Percentiles rank a stretch among this genome's conserved stretches.
phyloP scores from a whole-genome alignment of 64 coral and sea anemone genomes.

The Actinia tenebrosa region DNA sequence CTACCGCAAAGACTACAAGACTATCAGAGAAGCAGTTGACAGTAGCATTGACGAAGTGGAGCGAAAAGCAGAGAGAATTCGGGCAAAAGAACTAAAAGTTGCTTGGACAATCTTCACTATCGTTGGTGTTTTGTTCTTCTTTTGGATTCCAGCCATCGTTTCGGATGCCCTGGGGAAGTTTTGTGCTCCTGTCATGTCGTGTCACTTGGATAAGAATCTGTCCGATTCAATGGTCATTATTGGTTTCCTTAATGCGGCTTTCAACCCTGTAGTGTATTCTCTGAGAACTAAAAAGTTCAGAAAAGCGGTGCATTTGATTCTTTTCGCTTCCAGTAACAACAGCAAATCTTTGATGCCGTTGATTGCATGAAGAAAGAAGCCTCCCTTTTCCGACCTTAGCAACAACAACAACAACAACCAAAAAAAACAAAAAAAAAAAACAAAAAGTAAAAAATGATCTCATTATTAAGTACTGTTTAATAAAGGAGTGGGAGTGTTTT shows the following conservation, averaged over 20 bases:
- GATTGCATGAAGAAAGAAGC: background rate
- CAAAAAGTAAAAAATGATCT: too few species aligned
- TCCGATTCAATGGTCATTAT: conserved; percentile 38
- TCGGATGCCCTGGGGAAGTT: background rate
- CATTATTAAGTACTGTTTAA: too few species aligned
- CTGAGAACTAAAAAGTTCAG: conserved; percentile 60
- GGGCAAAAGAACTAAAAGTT: conserved; percentile 46
- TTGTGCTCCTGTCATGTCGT: background rate
- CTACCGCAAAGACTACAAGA: conserved; percentile 32
- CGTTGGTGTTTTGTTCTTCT: conserved; percentile 60
- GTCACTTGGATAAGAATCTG: background rate
- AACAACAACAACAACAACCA: too few species aligned
- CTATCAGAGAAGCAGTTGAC: background rate
- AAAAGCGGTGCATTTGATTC: background rate
- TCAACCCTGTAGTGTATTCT: conserved; percentile 65
- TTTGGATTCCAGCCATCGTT: conserved; percentile 46
- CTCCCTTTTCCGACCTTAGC: too few species aligned
- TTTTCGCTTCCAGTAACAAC: background rate
- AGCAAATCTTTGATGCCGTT: background rate
- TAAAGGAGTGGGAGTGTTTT: too few species aligned
- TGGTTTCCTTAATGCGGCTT: conserved; percentile 62
- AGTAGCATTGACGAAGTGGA: conserved; percentile 1
- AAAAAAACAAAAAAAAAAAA: too few species aligned
- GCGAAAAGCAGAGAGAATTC: conserved; percentile 20
- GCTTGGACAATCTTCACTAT: conserved; percentile 63